Evolutionary conservation across 2,888 invertebrate species (phyloP), one percentile per base, ranked within the genome.

Genomic region (Pheosia tremula): DNA sequence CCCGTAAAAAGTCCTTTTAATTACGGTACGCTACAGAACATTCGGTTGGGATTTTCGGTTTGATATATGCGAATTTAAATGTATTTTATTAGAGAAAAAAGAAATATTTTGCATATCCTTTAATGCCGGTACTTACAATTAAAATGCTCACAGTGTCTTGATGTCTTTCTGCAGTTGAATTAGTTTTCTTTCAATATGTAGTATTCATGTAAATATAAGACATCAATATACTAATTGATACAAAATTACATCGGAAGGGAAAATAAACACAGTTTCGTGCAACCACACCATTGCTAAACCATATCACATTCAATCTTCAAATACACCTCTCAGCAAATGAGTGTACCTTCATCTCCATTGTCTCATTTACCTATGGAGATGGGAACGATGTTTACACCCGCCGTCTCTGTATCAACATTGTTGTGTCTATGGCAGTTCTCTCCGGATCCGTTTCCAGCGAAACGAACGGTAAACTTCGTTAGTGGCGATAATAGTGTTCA

Each of bases 401-500:
- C 38, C 61, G 58, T 56, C n/a, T 57, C 60, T 11, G 10, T 56
- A 64, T 56, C 37, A 50, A 66, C 63, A 63, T 57, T 62, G 66
- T 60, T 63, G 52, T 57, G 59, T 52, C 50, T 39, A 57, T 49
- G 64, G 45, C 36, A 4, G 47, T 58, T 58, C 59, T 68, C 55
- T 36, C 49, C 39, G 11, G 62, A 55, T 63, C 57, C 66, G 65
- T 74, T 77, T 71, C 68, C 56, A 47, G 65, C 55, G 62, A 6
- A 59, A 58, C 60, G 65, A 66, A 61, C 58, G 62, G 66, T 54
- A 72, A 77, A 77, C 71, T 69, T 75, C 59, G 75, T 75, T 75
- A 75, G 73, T 77, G 77, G 76, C 76, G 74, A 78, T 80, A 85
- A 84, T 87, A 85, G 85, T 86, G 84, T 87, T 80, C 77, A 84